Evolutionary conservation across 2,113 vertebrate genomes (phyloP), one percentile per base, ranked within the genome.

Genomic region (Desmodus rotundus): DNA sequence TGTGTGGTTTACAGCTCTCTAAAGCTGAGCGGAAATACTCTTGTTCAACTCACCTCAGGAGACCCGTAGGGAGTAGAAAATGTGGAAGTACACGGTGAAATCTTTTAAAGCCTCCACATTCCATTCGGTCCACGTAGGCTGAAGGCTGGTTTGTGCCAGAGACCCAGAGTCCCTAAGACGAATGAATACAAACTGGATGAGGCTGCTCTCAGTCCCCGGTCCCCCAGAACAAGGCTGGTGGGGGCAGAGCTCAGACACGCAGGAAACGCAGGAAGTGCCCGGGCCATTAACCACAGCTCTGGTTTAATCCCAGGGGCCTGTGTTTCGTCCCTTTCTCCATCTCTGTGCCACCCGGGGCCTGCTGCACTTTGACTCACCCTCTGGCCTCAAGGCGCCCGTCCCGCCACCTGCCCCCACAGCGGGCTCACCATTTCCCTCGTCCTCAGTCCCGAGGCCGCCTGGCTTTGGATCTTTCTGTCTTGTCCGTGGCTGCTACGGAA

Each of bases 241-340:
- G 33, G 41, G 89, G 50, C 19, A 43, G 43, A 54, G 45, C 65
- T 38, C 52, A 72, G 54, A n/a, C 14, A 33, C n/a, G 19, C 28
- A 24, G 19, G 61, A 47, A 68, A 24, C 12, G 16, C 1, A 0
- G 3, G 43, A 22, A 80, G 36, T 3, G 33, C 26, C 63, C 54
- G 3, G 47, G 15, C 41, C 52, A 16, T 68, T 31, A 43, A 36
- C 61, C 4, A 56, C 2, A 0, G 41, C 70, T 14, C 0, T 24
- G 12, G 56, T 36, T 41, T n/a, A 58, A 26, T 56, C 24, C 0
- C 0, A 28, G 10, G 0, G 0, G 12, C 24, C 85, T 8, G 15
- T 1, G n/a, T n/a, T 41, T 26, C 7, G 31, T 31, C 77, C 47
- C 61, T 31, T 24, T n/a, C 52, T 80, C 80, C 16, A 1, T 54